These are phyloP conservation scores for Fulmarus glacialis DNA, from an alignment of 2,113 vertebrate genomes.

Conservation along the genomic window DNA sequence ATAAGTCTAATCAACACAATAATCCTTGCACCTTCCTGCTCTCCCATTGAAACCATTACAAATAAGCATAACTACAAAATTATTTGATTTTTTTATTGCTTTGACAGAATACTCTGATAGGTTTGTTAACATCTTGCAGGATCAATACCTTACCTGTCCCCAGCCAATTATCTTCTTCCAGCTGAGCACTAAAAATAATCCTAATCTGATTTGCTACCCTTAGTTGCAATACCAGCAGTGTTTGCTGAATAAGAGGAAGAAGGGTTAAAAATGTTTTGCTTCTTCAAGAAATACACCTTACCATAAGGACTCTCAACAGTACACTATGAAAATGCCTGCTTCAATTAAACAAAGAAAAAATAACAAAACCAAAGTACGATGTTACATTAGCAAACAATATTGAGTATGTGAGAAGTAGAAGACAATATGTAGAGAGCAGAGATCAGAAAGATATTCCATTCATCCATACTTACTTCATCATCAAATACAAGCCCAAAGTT, in stretches of 20 bases:
- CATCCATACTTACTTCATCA: neutral
- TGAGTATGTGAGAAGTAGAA: neutral
- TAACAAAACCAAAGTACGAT: neutral
- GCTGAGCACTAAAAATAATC: neutral
- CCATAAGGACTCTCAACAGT: neutral
- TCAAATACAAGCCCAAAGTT: slow-evolving; percentile 75
- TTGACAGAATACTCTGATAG: neutral
- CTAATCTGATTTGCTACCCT: neutral
- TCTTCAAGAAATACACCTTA: neutral
- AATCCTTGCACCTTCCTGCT: neutral
- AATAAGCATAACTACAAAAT: neutral
- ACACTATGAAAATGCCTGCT: neutral
- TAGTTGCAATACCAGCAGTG: neutral
- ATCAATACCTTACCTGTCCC: neutral
- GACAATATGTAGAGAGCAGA: neutral
- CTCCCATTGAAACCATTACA: neutral
- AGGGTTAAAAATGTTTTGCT: neutral
- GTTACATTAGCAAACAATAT: neutral
- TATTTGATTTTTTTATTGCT: neutral
- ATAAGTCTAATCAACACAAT: neutral
- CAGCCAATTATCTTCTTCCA: neutral
- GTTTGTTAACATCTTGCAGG: neutral
- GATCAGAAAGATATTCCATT: neutral
- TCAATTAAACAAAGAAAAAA: neutral
- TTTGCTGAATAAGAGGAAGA: neutral